phyloP scores from a whole-genome alignment of 2,113 vertebrate genomes.

The Panthera leo region DNA sequence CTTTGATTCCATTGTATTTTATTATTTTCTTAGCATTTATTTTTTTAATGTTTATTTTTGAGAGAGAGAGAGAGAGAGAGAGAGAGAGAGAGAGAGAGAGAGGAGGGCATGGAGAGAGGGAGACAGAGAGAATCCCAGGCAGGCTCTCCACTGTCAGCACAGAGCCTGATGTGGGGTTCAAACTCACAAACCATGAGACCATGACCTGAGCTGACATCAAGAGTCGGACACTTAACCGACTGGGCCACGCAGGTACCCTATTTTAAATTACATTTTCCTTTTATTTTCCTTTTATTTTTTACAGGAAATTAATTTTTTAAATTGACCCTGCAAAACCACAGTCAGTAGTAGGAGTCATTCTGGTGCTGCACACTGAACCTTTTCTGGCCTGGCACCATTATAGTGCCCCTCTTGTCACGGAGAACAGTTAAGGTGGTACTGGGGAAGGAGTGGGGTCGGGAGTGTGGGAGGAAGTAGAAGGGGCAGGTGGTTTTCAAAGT shows the following conservation, averaged over 20 bases:
- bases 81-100: no score
- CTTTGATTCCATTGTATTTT: background rate
- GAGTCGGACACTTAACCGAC: background rate
- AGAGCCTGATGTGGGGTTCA: background rate
- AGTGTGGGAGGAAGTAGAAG: background rate
- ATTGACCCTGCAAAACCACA: background rate
- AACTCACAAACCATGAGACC: background rate
- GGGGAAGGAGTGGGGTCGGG: no score
- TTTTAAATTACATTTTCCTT: background rate
- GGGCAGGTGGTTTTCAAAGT: background rate
- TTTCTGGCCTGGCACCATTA: background rate
- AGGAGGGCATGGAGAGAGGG: no score
- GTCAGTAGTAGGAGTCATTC: background rate
- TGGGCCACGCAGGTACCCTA: background rate
- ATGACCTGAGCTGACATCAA: background rate
- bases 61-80: no score
- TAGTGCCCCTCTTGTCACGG: background rate
- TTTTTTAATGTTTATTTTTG: background rate
- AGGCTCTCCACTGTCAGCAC: no score
- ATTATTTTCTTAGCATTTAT: background rate
- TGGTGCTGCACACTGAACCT: background rate
- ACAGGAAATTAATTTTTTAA: background rate
- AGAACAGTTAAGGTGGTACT: background rate
- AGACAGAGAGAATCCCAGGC: no score
- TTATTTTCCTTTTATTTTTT: background rate